Percentiles rank a stretch among this genome's conserved stretches.
phyloP scores from a whole-genome alignment of 2,797 vertebrate species.

The Sphenopsis melanotis region DNA sequence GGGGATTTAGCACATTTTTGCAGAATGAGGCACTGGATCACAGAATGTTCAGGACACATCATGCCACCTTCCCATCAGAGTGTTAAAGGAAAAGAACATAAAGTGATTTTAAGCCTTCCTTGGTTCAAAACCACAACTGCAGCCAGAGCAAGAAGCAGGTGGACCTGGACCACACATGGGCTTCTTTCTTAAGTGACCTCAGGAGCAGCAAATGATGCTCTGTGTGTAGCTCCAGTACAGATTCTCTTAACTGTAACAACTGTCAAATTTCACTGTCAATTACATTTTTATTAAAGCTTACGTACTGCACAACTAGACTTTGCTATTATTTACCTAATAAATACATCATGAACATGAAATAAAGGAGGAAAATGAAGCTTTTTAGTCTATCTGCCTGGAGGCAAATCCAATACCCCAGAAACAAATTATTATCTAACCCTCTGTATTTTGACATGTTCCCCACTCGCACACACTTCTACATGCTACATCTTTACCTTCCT shows the following conservation, averaged over 20 bases:
- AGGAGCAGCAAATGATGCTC: not conserved
- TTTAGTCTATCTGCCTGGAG: conserved; percentile 57
- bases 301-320: conserved; percentile 18
- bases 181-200: not conserved
- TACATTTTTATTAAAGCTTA: conserved; percentile 42
- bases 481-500: not conserved
- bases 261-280: conserved; percentile 45
- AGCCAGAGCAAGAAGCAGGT: not conserved
- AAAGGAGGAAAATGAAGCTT: conserved; percentile 33
- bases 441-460: conserved; percentile 31
- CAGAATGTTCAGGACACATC: not conserved
- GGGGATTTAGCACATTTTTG: not conserved
- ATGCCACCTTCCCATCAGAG: not conserved
- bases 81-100: not conserved
- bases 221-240: not conserved
- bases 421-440: conserved; percentile 47
- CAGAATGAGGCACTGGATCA: not conserved
- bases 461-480: not conserved
- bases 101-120: not conserved
- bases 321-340: conserved; percentile 64
- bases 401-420: conserved; percentile 56
- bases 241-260: not conserved
- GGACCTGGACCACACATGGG: accelerated
- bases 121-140: not conserved
- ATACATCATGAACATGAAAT: conserved; percentile 51